Conservation (phyloP, 2,888 invertebrate species). For the Hirudinaria manillensis region DNA sequence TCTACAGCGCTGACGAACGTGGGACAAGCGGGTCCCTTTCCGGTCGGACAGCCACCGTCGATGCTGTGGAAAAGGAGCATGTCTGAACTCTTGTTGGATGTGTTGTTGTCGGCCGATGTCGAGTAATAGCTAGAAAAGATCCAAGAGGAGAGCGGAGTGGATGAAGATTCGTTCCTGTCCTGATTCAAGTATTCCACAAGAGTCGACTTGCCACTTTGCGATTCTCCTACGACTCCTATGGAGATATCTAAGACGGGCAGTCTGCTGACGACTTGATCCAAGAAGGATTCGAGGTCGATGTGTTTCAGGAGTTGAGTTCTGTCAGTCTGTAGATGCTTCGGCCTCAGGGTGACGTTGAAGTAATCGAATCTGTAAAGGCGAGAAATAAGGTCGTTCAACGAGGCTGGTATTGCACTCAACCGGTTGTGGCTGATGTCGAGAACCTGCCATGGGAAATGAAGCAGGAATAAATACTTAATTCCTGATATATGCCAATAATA, state of each 20-base stretch:
- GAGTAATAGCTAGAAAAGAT: constrained; percentile 28
- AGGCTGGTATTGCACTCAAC: constrained; percentile 38
- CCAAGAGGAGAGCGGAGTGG: constrained; percentile 19
- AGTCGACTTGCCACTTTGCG: constrained; percentile 41
- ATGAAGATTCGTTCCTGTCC: constrained; percentile 31
- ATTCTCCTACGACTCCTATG: constrained; percentile 41
- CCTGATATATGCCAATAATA: too few relatives aligned
- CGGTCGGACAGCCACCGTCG: constrained; percentile 6
- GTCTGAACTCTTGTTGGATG: constrained; percentile 11
- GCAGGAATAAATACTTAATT: too few relatives aligned
- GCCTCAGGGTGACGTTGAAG: constrained; percentile 40
- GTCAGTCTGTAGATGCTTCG: constrained; percentile 37
- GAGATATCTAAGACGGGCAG: constrained; percentile 39
- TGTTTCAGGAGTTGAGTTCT: constrained; percentile 36
- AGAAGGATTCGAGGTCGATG: constrained; percentile 40
- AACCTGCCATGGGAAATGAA: constrained; percentile 20
- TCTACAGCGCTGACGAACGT: constrained; percentile 40
- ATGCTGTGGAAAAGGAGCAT: constrained; percentile 22
- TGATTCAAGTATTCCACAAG: constrained; percentile 40
- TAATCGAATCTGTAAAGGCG: constrained; percentile 41
- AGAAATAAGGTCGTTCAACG: constrained; percentile 37
- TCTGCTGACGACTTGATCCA: constrained; percentile 33
- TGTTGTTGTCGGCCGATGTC: constrained; percentile 20
- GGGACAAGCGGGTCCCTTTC: constrained; percentile 15
- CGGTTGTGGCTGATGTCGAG: constrained; percentile 42